Conservation (phyloP, 2,797 vertebrate genomes). For the Myotis vivesi region DNA sequence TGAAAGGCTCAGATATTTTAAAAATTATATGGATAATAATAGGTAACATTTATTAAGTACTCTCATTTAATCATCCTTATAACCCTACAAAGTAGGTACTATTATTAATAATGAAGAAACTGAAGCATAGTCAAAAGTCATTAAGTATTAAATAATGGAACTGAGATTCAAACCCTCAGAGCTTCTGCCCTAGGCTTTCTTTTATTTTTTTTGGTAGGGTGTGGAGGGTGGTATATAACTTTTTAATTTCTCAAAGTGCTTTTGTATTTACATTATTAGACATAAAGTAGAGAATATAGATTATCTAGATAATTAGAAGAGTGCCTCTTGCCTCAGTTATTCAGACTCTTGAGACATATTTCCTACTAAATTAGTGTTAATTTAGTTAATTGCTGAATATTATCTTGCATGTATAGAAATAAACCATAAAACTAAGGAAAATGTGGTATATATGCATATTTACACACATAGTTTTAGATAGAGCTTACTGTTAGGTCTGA, state of each 20-base stretch:
- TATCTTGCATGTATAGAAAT: neutral
- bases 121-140: neutral
- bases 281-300: neutral
- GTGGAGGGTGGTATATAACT: neutral
- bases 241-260: neutral
- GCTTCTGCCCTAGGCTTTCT: neutral
- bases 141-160: neutral
- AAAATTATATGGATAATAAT: neutral
- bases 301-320: neutral
- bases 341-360: neutral
- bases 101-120: conserved; percentile 13
- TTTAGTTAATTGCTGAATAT: neutral
- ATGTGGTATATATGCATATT: neutral
- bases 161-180: neutral
- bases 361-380: neutral
- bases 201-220: neutral
- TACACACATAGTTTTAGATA: neutral
- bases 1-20: neutral
- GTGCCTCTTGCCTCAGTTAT: neutral
- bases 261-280: conserved; percentile 18
- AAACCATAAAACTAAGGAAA: conserved; percentile 6
- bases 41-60: neutral
- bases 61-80: neutral
- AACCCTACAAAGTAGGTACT: neutral
- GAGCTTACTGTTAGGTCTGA: neutral